Conservation (phyloP, 1,140 invertebrate genomes). For the Diprion similis region DNA sequence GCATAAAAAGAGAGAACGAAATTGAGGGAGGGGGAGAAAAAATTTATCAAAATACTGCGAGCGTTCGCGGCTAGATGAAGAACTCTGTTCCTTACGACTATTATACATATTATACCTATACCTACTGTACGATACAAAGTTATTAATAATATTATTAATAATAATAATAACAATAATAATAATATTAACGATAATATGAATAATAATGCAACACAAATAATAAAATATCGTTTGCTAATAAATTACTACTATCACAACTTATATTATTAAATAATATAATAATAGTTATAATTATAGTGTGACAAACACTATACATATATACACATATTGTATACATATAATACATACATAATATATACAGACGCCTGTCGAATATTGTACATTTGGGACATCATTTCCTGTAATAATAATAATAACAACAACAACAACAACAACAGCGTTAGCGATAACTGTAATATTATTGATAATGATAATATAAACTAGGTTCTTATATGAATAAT, state of each 20-base stretch:
- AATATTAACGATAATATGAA: constrained; percentile 25
- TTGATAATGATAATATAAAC: constrained; percentile 28
- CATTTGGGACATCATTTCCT: constrained; percentile 41
- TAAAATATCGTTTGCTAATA: constrained; percentile 1
- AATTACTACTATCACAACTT: not conserved
- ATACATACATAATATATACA: constrained; percentile 32
- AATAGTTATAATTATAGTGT: not conserved
- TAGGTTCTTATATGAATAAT: not conserved
- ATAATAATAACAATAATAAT: constrained; percentile 15
- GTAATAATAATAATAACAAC: constrained; percentile 33
- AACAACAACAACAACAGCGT: not conserved
- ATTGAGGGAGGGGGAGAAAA: not conserved
- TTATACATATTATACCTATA: constrained; percentile 18
- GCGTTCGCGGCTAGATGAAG: not conserved
- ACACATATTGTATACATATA: constrained; percentile 21
- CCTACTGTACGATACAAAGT: constrained; percentile 14
- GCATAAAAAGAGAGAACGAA: not conserved
- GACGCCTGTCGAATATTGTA: constrained; percentile 49
- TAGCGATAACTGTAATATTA: not conserved
- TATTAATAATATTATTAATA: constrained; percentile 21
- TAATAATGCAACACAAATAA: not conserved
- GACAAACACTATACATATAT: not conserved
- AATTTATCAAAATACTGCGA: not conserved
- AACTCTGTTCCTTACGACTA: constrained; percentile 14
- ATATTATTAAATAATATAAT: not conserved